phyloP scores from a whole-genome alignment of 2,797 vertebrate genomes.

The Falco peregrinus region DNA sequence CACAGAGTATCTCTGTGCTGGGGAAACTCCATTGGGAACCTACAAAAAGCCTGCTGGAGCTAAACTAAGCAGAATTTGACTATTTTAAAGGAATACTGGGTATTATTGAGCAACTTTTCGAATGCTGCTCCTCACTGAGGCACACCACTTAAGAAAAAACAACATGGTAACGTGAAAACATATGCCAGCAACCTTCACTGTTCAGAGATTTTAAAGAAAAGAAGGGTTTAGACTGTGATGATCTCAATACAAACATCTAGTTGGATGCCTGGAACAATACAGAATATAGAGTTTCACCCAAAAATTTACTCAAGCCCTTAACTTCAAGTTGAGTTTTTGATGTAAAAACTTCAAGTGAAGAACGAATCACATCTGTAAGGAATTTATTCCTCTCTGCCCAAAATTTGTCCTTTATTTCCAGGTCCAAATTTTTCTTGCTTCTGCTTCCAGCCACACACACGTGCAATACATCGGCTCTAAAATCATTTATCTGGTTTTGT shows the following conservation, averaged over 20 bases:
- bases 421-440: conserved; percentile 10
- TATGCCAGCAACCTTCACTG: neutral
- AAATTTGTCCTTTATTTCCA: conserved; percentile 10
- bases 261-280: neutral
- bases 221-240: neutral
- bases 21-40: neutral
- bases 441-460: neutral
- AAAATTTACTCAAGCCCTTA: neutral
- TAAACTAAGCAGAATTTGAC: neutral
- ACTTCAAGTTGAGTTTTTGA: conserved; percentile 24
- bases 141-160: neutral
- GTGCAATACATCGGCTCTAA: conserved; percentile 15
- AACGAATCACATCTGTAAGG: conserved; percentile 26
- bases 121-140: neutral
- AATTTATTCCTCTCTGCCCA: neutral
- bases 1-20: neutral
- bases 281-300: conserved; percentile 14
- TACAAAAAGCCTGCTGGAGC: neutral
- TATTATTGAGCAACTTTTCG: neutral
- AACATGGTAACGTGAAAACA: neutral
- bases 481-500: conserved; percentile 55
- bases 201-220: neutral
- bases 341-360: conserved; percentile 8
- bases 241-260: neutral
- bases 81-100: neutral